Percentiles rank a stretch among this genome's conserved stretches.
Conservation (phyloP, 2,888 invertebrate species). For the Nycteola revayana region DNA sequence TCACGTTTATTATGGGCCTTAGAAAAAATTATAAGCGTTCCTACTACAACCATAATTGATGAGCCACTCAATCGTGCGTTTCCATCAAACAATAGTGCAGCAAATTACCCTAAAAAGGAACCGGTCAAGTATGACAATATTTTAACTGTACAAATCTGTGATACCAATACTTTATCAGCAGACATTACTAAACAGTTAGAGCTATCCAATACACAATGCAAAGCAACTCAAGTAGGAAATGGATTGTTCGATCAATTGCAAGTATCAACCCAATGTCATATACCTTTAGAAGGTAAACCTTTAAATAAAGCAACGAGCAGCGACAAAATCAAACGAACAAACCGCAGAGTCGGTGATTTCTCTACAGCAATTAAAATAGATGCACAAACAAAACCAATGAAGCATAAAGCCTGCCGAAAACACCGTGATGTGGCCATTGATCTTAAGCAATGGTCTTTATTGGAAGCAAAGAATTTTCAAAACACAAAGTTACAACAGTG, state of each 20-base stretch:
- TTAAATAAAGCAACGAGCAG: conserved; percentile 45
- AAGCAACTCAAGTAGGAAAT: no score
- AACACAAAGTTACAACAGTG: conserved; percentile 20
- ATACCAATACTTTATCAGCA: no score
- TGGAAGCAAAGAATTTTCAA: conserved; percentile 11
- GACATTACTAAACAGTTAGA: no score
- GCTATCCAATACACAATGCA: no score
- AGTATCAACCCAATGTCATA: conserved; percentile 41
- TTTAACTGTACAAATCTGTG: no score
- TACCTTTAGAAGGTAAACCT: conserved; percentile 12
- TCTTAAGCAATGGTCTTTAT: conserved; percentile 40
- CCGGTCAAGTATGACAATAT: no score
- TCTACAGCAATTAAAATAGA: conserved; percentile 31
- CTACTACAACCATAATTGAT: conserved; percentile 49
- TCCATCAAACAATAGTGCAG: no score
- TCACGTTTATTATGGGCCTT: conserved; percentile 52
- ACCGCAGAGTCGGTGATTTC: conserved; percentile 35
- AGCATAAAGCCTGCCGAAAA: conserved; percentile 40
- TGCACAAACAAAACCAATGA: conserved; percentile 34
- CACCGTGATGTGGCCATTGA: conserved; percentile 42
- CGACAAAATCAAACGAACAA: conserved; percentile 19
- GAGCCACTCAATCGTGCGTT: conserved; percentile 27
- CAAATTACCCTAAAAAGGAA: no score
- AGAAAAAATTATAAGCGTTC: conserved; percentile 56
- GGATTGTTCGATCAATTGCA: no score